These are phyloP conservation scores for Daphoenositta chrysoptera DNA, from an alignment of 2,113 vertebrate genomes.

Conservation along the genomic window DNA sequence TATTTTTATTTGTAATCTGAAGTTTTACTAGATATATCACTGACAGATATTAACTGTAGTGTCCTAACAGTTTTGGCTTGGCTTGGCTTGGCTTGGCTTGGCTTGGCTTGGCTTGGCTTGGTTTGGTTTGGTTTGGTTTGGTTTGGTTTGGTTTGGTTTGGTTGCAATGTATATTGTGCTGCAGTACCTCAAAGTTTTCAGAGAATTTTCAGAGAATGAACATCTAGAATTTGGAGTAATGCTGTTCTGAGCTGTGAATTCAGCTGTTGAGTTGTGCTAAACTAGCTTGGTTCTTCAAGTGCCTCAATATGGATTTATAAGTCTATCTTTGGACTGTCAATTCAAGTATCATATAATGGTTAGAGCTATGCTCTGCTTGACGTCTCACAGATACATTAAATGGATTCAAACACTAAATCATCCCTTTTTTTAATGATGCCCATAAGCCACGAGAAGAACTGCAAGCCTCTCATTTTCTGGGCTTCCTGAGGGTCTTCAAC, in stretches of 20 bases:
- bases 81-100: background rate
- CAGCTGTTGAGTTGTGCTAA: background rate
- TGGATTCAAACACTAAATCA: background rate
- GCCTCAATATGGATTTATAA: accelerated
- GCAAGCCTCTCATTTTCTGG: background rate
- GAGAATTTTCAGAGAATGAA: background rate
- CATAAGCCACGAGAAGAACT: background rate
- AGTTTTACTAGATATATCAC: background rate
- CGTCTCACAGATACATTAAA: background rate
- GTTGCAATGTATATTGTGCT: background rate
- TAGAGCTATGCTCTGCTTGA: background rate
- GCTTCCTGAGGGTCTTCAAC: background rate
- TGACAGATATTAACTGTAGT: background rate
- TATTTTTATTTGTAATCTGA: background rate
- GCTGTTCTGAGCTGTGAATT: background rate
- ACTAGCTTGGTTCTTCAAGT: background rate
- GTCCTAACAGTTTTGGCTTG: background rate
- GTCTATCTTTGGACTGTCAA: background rate
- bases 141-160: background rate
- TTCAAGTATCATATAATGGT: background rate
- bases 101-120: background rate
- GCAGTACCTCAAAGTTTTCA: background rate
- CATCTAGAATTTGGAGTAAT: background rate
- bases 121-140: background rate
- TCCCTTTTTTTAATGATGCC: background rate